These are phyloP conservation scores for Anas capensis DNA, from an alignment of 2,797 vertebrate genomes.

Conservation along the genomic window DNA sequence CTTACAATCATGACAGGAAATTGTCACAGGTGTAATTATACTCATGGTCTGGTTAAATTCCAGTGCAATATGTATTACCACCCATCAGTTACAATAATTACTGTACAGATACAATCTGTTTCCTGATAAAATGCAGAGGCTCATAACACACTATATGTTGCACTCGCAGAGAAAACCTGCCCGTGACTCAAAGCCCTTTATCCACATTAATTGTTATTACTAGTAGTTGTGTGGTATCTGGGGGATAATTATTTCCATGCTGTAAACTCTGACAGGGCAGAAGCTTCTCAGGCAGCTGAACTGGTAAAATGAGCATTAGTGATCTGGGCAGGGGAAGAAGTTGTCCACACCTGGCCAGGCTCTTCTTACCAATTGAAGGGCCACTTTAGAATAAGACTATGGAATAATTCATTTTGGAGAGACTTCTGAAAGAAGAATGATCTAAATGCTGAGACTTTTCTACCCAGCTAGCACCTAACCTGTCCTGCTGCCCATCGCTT, in stretches of 20 bases:
- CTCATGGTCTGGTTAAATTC: neutral
- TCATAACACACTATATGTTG: accelerated
- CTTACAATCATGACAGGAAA: neutral
- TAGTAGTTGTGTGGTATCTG: neutral
- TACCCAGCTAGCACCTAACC: accelerated
- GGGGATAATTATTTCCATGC: neutral
- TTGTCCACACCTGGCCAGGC: neutral
- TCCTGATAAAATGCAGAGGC: slow-evolving; percentile 3
- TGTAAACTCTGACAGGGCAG: neutral
- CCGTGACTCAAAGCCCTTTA: neutral
- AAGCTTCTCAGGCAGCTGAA: neutral
- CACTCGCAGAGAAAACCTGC: neutral
- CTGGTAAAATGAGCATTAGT: neutral
- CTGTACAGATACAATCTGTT: neutral
- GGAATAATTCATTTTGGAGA: neutral
- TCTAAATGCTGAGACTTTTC: no score
- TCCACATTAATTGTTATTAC: neutral
- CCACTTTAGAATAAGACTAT: neutral
- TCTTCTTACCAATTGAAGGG: neutral
- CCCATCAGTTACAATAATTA: neutral
- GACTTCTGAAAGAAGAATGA: neutral
- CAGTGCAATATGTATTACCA: neutral
- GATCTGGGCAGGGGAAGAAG: neutral
- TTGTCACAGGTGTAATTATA: slow-evolving; percentile 6
- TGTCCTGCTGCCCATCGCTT: neutral